These are phyloP conservation scores for Chrysomallon squamiferum DNA, from an alignment of 1,140 invertebrate species.

Conservation along the genomic window DNA sequence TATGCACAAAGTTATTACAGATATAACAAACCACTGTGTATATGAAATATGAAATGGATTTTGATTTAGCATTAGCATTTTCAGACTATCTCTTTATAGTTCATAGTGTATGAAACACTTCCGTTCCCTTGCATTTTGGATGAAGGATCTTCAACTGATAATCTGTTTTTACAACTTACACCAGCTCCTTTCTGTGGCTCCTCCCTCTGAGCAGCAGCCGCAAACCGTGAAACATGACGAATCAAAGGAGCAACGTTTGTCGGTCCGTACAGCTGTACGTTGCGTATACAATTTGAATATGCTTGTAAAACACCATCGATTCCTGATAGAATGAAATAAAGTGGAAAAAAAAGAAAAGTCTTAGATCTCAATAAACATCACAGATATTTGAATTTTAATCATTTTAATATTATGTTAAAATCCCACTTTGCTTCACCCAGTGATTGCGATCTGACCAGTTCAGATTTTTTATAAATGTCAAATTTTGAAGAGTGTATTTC, in stretches of 20 bases:
- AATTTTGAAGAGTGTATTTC: no score
- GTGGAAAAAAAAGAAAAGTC: background rate
- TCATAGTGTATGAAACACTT: no score
- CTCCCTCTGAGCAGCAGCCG: constrained; percentile 46
- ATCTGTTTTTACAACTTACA: no score
- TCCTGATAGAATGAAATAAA: constrained; percentile 39
- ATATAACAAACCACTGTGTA: no score
- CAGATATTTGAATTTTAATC: background rate
- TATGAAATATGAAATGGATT: no score
- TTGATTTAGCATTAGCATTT: no score
- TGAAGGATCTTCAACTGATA: no score
- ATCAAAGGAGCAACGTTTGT: constrained; percentile 67
- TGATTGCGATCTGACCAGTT: no score
- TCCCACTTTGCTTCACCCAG: background rate
- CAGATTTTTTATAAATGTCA: no score
- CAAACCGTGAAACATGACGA: constrained; percentile 61
- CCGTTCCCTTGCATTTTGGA: no score
- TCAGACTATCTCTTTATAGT: no score
- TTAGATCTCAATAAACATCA: background rate
- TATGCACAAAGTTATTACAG: no score
- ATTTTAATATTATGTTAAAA: background rate
- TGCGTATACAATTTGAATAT: constrained; percentile 60
- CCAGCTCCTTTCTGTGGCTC: constrained; percentile 46
- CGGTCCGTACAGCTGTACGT: constrained; percentile 64
- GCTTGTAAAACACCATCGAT: constrained; percentile 65